Conservation (phyloP, 2,888 invertebrate species). For the Leptinotarsa rubiginosa region DNA sequence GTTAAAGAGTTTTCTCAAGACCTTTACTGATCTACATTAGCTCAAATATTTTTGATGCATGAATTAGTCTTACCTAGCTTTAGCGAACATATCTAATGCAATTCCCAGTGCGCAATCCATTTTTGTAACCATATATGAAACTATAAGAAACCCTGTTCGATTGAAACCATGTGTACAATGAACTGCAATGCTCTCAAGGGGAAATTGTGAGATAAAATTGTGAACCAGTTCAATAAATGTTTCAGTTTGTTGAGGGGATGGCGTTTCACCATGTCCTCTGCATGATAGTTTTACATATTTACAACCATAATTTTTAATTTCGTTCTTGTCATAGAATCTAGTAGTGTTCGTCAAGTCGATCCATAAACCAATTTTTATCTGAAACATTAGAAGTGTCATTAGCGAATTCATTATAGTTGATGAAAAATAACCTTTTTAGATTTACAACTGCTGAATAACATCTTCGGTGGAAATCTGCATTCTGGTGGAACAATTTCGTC, state of each 20-base stretch:
- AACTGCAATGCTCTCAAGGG: slow-evolving; percentile 82
- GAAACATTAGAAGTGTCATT: slow-evolving; percentile 20
- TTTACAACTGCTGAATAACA: slow-evolving; percentile 86
- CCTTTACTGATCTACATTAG: not conserved
- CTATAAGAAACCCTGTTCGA: slow-evolving; percentile 94
- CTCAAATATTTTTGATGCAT: not conserved
- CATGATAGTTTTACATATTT: slow-evolving; percentile 91
- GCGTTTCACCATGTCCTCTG: slow-evolving; percentile 93
- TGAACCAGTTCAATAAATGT: slow-evolving; percentile 86
- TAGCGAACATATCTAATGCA: slow-evolving; percentile 82
- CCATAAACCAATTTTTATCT: slow-evolving; percentile 93
- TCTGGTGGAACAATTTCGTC: slow-evolving; percentile 87
- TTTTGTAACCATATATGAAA: slow-evolving; percentile 89
- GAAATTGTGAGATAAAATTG: slow-evolving; percentile 82
- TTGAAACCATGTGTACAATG: slow-evolving; percentile 99
- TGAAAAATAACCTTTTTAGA: slow-evolving; percentile 77
- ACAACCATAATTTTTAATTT: slow-evolving; percentile 81
- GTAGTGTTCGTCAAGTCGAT: slow-evolving; percentile 96
- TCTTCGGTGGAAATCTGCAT: slow-evolving; percentile 86
- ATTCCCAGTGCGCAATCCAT: slow-evolving; percentile 87
- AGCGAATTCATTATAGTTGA: not conserved
- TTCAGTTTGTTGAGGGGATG: slow-evolving; percentile 84
- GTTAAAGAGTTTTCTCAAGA: not conserved
- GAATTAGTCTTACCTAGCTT: slow-evolving; percentile 68
- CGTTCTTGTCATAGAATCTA: slow-evolving; percentile 89